Conservation (phyloP, 2,888 invertebrate species). For the Noctua pronuba region DNA sequence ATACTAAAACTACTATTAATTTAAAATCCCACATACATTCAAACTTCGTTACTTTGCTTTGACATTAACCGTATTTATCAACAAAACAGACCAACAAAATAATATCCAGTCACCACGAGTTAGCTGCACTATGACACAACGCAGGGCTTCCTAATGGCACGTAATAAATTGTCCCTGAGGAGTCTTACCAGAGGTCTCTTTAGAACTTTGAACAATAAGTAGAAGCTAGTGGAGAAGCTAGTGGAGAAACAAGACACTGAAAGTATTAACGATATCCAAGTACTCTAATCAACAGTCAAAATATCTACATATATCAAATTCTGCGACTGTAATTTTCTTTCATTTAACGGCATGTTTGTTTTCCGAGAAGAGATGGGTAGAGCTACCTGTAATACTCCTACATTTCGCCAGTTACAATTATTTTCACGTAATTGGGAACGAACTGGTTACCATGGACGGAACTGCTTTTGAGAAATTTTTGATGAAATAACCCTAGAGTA, state of each 20-base stretch:
- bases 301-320: background rate
- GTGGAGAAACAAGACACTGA: background rate
- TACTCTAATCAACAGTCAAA: background rate
- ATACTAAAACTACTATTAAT: background rate
- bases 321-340: background rate
- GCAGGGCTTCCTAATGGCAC: background rate
- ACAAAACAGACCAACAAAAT: slow-evolving; percentile 1
- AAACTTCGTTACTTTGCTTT: background rate
- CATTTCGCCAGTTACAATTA: background rate
- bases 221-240: background rate
- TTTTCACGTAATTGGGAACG: background rate
- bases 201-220: background rate
- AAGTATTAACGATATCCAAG: background rate
- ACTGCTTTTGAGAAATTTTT: background rate
- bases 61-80: background rate
- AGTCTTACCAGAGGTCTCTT: slow-evolving; percentile 12
- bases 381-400: background rate
- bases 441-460: background rate
- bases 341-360: background rate
- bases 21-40: background rate
- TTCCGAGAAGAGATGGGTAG: background rate
- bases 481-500: background rate
- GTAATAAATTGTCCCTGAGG: slow-evolving; percentile 4
- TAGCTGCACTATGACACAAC: slow-evolving; percentile 5
- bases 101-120: slow-evolving; percentile 6